A percentile compares a stretch with the other conserved stretches of the same genome.
Conservation (phyloP, 1,140 invertebrate species). For the Scaptodrosophila lebanonensis region DNA sequence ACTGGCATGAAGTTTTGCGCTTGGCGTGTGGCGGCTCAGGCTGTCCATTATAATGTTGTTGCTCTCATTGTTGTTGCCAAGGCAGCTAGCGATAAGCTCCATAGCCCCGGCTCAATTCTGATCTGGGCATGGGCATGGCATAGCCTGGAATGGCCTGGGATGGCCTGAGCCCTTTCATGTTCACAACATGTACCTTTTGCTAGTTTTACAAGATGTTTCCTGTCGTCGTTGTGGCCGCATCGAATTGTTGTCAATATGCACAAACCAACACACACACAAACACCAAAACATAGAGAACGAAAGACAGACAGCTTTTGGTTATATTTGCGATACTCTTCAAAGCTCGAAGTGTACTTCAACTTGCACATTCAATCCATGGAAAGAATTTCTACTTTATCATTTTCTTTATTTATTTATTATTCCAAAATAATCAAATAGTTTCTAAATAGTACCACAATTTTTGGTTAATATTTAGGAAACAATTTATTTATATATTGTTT, state of each 20-base stretch:
- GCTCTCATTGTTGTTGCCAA: constrained; percentile 60
- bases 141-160: constrained; percentile 22
- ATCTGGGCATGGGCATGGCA: constrained; percentile 21
- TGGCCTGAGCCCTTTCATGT: constrained; percentile 57
- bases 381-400: no score
- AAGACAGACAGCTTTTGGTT: background rate
- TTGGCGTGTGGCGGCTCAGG: constrained; percentile 57
- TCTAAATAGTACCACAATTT: no score
- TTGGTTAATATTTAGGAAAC: no score
- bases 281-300: background rate
- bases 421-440: no score
- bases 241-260: constrained; percentile 74
- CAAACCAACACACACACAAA: constrained; percentile 21
- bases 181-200: constrained; percentile 74
- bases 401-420: no score
- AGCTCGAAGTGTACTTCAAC: no score
- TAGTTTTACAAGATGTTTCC: constrained; percentile 77
- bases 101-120: constrained; percentile 12
- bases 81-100: constrained; percentile 51
- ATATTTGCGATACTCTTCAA: no score
- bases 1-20: constrained; percentile 29
- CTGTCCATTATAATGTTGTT: constrained; percentile 73
- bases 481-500: no score
- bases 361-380: no score
- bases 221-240: constrained; percentile 71